A percentile compares a stretch with the other conserved stretches of the same genome.
Evolutionary conservation across 2,888 invertebrate species (phyloP).

Genomic region (Ectemnius cavifrons): DNA sequence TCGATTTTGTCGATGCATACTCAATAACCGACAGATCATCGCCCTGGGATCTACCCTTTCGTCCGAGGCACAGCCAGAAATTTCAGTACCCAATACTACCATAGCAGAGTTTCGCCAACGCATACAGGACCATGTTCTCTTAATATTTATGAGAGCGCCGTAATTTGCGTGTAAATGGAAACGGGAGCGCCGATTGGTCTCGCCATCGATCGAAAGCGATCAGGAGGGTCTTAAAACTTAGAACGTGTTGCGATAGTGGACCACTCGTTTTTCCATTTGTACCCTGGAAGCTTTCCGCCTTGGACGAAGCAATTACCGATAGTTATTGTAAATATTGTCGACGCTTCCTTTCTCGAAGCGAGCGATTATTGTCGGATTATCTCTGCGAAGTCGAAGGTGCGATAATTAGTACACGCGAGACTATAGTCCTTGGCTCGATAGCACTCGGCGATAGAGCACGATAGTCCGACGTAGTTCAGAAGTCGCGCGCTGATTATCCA

Average conservation of each 20-base stretch:
- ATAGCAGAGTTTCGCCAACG: no score
- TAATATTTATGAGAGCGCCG: slow-evolving; percentile 64
- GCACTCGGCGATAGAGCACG: slow-evolving; percentile 30
- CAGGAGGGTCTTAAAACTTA: background rate
- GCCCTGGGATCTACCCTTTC: slow-evolving; percentile 31
- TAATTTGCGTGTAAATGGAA: slow-evolving; percentile 62
- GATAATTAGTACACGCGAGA: slow-evolving; percentile 43
- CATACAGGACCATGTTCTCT: slow-evolving; percentile 33
- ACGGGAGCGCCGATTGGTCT: slow-evolving; percentile 50
- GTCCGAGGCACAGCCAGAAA: no score
- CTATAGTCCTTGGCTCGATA: slow-evolving; percentile 51
- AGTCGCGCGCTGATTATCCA: slow-evolving; percentile 21
- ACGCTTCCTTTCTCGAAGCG: background rate
- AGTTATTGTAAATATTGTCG: slow-evolving; percentile 8
- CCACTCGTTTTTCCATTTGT: no score
- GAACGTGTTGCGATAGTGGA: background rate
- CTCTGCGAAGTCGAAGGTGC: slow-evolving; percentile 25
- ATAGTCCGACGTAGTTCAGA: no score
- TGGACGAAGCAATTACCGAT: background rate
- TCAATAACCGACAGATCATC: slow-evolving; percentile 68
- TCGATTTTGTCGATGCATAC: slow-evolving; percentile 73
- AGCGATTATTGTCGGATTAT: slow-evolving; percentile 25
- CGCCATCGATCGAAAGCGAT: slow-evolving; percentile 10
- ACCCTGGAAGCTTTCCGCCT: no score
- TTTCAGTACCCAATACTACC: no score